These are phyloP conservation scores for Myotis vivesi DNA, from an alignment of 2,797 vertebrate species.

Conservation along the genomic window DNA sequence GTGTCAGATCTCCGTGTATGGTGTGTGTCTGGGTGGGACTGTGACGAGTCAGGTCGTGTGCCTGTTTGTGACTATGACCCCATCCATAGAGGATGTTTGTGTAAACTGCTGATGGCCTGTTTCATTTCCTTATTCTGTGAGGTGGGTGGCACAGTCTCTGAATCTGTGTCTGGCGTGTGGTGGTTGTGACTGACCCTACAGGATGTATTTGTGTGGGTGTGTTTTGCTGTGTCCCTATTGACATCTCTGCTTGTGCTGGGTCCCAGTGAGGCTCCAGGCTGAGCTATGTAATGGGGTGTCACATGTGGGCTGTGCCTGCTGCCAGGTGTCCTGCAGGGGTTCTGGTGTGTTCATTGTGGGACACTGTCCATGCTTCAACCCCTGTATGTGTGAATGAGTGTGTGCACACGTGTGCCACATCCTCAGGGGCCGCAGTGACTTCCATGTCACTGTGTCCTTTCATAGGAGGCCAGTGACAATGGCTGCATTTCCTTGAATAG, in stretches of 20 bases:
- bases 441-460: not conserved
- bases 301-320: not conserved
- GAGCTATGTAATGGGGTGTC: too few relatives aligned
- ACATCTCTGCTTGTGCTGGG: not conserved
- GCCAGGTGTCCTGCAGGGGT: not conserved
- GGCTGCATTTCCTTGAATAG: not conserved
- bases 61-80: constrained; percentile 41
- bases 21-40: constrained; percentile 5
- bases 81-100: constrained; percentile 47
- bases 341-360: not conserved
- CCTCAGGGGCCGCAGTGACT: not conserved
- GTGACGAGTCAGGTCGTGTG: not conserved
- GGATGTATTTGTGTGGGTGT: not conserved
- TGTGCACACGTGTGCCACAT: not conserved
- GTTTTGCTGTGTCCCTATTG: not conserved
- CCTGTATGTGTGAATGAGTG: accelerated
- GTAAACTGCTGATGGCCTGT: not conserved
- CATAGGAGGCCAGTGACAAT: not conserved
- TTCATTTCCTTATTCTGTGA: constrained; percentile 48
- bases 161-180: not conserved
- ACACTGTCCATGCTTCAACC: not conserved
- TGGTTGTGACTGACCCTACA: not conserved
- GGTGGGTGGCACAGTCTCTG: not conserved
- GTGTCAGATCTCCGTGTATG: constrained; percentile 20
- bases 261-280: not conserved